phyloP scores from a whole-genome alignment of 1,140 invertebrate genomes.

The Riptortus pedestris region DNA sequence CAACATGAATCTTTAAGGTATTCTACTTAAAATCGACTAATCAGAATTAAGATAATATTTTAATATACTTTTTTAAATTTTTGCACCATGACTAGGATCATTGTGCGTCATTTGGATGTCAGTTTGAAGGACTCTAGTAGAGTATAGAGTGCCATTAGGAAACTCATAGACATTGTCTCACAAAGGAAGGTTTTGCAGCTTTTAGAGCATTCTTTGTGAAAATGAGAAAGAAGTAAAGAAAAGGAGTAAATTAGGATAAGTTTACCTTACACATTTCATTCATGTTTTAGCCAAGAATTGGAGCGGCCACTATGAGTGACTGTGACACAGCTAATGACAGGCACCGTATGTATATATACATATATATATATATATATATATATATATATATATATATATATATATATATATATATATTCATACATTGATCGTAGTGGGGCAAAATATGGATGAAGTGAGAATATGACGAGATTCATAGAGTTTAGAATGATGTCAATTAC shows the following conservation, averaged over 20 bases:
- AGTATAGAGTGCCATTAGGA: background rate
- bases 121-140: background rate
- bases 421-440: background rate
- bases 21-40: background rate
- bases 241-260: too few relatives aligned
- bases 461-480: background rate
- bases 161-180: background rate
- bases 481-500: background rate
- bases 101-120: background rate
- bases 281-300: too few relatives aligned
- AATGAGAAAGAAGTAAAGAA: too few relatives aligned
- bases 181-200: too few relatives aligned
- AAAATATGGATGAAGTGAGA: background rate
- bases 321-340: too few relatives aligned
- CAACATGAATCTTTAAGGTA: background rate
- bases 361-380: too few relatives aligned
- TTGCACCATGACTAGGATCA: background rate
- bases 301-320: too few relatives aligned
- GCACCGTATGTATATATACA: too few relatives aligned
- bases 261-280: too few relatives aligned
- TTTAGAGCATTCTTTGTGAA: too few relatives aligned
- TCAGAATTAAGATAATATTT: background rate
- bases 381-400: too few relatives aligned
- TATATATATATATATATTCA: too few relatives aligned
- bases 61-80: background rate